These are phyloP conservation scores for Formicarius rufipectus DNA, from an alignment of 2,113 vertebrate species.

Conservation along the genomic window DNA sequence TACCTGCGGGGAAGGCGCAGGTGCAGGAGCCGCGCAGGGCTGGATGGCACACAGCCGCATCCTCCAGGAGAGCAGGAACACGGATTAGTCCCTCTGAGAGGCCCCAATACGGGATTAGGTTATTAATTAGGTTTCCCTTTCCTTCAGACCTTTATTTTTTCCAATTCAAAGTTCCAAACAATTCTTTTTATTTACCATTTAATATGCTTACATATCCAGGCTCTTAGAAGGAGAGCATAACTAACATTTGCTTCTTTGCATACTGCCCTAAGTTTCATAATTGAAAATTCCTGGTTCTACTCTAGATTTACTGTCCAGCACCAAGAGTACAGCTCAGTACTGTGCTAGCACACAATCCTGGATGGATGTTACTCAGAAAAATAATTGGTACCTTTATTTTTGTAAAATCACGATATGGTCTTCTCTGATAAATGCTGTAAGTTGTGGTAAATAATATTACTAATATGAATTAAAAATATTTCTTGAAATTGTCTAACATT, in stretches of 20 bases:
- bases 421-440: neutral
- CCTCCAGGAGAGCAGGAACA: neutral
- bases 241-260: neutral
- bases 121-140: neutral
- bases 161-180: neutral
- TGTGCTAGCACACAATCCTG: neutral
- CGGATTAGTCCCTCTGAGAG: neutral
- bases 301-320: neutral
- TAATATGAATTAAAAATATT: neutral
- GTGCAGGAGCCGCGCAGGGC: neutral
- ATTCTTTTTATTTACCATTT: fast-evolving
- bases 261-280: neutral
- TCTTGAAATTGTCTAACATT: neutral
- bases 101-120: too few relatives aligned
- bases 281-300: neutral
- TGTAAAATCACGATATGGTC: neutral
- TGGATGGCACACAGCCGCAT: fast-evolving
- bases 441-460: neutral
- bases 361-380: neutral
- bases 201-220: neutral
- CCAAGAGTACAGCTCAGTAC: neutral
- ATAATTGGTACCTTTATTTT: neutral
- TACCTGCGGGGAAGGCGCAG: neutral
- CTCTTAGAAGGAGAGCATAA: neutral
- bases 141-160: neutral